Conservation (phyloP, 2,797 vertebrate genomes). For the Enteromius anoplus region DNA sequence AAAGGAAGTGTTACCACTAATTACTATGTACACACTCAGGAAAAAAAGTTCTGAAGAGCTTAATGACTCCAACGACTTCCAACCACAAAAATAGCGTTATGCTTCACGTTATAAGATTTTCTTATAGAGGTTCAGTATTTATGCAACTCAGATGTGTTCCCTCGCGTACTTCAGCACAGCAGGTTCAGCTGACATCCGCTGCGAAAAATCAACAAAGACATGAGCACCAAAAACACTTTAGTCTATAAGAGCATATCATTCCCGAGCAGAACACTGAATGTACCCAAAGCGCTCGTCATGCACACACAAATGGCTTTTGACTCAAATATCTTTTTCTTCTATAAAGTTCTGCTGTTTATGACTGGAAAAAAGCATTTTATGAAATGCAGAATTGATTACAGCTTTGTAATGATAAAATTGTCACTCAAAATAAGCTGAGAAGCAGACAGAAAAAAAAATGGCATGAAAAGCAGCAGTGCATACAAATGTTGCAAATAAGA, state of each 20-base stretch:
- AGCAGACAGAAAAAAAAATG: neutral
- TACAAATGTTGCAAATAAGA: neutral
- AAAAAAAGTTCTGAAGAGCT: constrained; percentile 40
- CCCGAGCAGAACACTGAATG: neutral
- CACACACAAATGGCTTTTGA: constrained; percentile 1
- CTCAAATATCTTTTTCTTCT: constrained; percentile 9
- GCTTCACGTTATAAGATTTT: constrained; percentile 3
- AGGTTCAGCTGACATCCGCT: neutral
- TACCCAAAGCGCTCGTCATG: neutral
- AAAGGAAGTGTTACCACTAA: constrained; percentile 5
- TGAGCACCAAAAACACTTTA: neutral
- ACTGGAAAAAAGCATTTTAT: neutral
- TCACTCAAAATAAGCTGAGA: constrained; percentile 12
- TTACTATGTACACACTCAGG: neutral
- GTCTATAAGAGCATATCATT: constrained; percentile 10
- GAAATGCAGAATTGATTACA: constrained; percentile 9
- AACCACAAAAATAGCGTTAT: neutral
- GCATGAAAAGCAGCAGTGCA: neutral
- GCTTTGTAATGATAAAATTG: constrained; percentile 10
- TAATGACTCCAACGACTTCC: constrained; percentile 14
- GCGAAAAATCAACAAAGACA: constrained; percentile 8
- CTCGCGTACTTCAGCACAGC: neutral
- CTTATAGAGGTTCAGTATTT: neutral
- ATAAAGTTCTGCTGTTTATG: neutral
- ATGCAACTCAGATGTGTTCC: constrained; percentile 6